These are phyloP conservation scores for Ophion costatus DNA, from an alignment of 2,888 invertebrate species.

Conservation along the genomic window DNA sequence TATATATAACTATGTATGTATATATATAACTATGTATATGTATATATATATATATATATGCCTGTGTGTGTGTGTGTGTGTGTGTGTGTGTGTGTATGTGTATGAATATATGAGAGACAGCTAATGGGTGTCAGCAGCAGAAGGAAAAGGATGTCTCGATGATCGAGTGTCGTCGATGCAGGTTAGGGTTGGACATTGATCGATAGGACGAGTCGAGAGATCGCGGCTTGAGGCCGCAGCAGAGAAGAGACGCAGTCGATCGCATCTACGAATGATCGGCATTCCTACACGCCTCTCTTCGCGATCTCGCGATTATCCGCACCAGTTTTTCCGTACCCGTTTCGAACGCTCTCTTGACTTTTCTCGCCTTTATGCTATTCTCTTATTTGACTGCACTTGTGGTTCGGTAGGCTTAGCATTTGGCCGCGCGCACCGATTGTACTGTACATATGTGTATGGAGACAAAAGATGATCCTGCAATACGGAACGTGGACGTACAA, in stretches of 20 bases:
- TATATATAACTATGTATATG: neutral
- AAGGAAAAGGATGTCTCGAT: constrained; percentile 65
- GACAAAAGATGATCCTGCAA: too few relatives aligned
- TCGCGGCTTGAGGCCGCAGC: constrained; percentile 39
- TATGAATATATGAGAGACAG: constrained; percentile 36
- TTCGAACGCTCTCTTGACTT: constrained; percentile 22
- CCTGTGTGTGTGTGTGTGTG: neutral
- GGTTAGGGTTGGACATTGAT: constrained; percentile 71
- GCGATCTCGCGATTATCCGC: constrained; percentile 24
- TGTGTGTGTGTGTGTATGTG: neutral
- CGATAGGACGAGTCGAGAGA: constrained; percentile 71
- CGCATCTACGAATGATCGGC: constrained; percentile 66
- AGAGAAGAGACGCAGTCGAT: constrained; percentile 27
- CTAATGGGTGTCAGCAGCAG: constrained; percentile 51
- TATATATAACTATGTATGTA: neutral
- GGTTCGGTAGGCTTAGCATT: neutral
- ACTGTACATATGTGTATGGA: too few relatives aligned
- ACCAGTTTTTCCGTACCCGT: constrained; percentile 39
- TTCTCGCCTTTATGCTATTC: constrained; percentile 29
- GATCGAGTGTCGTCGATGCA: constrained; percentile 73
- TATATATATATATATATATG: neutral
- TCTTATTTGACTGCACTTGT: neutral
- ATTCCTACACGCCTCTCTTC: constrained; percentile 57
- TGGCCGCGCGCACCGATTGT: too few relatives aligned
- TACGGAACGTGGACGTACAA: neutral